A percentile compares a stretch with the other conserved stretches of the same genome.
Evolutionary conservation across 2,888 invertebrate genomes (phyloP).

Genomic region (Chrysodeixis includens): DNA sequence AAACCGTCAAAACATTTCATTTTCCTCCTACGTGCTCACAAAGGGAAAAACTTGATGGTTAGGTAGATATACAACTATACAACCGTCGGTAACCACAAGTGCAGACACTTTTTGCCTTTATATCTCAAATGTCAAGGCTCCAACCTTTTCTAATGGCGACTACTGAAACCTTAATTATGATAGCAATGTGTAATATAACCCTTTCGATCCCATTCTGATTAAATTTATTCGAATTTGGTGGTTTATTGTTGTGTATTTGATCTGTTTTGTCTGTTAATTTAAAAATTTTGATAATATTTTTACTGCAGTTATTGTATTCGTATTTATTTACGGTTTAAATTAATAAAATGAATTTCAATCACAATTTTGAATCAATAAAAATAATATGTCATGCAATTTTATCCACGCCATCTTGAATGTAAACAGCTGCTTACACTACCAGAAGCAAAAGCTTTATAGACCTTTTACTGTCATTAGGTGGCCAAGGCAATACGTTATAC

Average conservation of each 20-base stretch:
- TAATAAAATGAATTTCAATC: too few species aligned
- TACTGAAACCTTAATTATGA: constrained; percentile 16
- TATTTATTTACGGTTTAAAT: too few species aligned
- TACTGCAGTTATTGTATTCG: too few species aligned
- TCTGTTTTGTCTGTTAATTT: background rate
- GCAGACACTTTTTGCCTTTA: constrained; percentile 16
- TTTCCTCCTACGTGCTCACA: constrained; percentile 3
- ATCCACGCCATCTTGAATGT: background rate
- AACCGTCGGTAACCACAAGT: background rate
- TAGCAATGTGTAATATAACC: background rate
- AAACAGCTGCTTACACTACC: background rate
- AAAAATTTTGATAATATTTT: too few species aligned
- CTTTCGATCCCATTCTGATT: background rate
- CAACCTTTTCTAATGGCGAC: constrained; percentile 23
- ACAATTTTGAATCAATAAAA: too few species aligned
- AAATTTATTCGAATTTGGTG: background rate
- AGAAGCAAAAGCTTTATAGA: background rate
- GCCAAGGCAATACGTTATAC: background rate
- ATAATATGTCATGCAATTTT: too few species aligned
- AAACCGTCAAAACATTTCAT: background rate
- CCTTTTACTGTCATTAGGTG: background rate
- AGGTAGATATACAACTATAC: background rate
- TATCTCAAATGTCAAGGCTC: constrained; percentile 38
- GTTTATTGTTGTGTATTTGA: background rate
- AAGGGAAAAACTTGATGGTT: background rate